Conservation (phyloP, 1,140 invertebrate genomes). For the Bathynomus jamesi region DNA sequence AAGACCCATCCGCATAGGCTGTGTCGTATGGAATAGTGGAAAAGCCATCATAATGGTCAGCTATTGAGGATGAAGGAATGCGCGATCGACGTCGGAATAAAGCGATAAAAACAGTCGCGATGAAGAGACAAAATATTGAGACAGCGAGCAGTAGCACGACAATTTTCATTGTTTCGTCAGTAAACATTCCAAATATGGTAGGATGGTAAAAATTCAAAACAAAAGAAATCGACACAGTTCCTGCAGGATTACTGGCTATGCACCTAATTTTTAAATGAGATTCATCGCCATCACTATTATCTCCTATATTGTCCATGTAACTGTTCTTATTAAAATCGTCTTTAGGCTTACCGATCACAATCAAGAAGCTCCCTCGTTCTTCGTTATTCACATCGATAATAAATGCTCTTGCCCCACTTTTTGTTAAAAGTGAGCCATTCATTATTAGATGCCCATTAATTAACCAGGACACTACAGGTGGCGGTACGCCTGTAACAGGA, state of each 20-base stretch:
- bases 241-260: constrained; percentile 70
- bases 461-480: constrained; percentile 73
- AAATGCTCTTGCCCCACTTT: constrained; percentile 53
- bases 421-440: constrained; percentile 58
- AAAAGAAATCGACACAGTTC: constrained; percentile 62
- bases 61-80: not conserved
- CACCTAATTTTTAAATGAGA: constrained; percentile 54
- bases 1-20: not conserved
- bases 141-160: not conserved
- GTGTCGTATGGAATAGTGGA: not conserved
- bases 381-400: constrained; percentile 24
- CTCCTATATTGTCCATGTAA: constrained; percentile 63
- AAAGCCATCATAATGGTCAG: not conserved
- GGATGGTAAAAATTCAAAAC: constrained; percentile 48
- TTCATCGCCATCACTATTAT: constrained; percentile 70
- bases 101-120: not conserved
- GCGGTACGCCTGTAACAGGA: constrained; percentile 65
- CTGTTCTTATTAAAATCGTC: constrained; percentile 58
- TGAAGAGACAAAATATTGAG: not conserved
- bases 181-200: not conserved
- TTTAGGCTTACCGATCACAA: constrained; percentile 16
- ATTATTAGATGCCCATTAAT: constrained; percentile 70
- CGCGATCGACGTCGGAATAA: not conserved
- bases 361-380: constrained; percentile 25
- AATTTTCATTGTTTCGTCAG: not conserved